Evolutionary conservation across 2,888 invertebrate species (phyloP).

Genomic region (Clunio marinus): DNA sequence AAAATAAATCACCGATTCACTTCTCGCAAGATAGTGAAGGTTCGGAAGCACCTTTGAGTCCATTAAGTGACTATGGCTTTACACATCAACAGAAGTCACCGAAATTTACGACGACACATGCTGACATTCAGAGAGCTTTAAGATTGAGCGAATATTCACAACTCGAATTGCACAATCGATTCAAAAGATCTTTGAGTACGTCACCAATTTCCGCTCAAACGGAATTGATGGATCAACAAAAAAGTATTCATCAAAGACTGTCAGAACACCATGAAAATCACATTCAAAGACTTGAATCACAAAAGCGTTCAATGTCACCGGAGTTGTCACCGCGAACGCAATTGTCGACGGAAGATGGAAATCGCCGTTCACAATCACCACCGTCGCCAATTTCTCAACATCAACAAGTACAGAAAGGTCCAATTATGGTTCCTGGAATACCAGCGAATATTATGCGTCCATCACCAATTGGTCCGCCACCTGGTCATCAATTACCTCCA

Average conservation of each 20-base stretch:
- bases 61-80: slow-evolving; percentile 30
- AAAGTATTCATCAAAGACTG: slow-evolving; percentile 43
- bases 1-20: slow-evolving; percentile 31
- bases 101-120: slow-evolving; percentile 28
- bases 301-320: slow-evolving; percentile 39
- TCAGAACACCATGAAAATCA: slow-evolving; percentile 39
- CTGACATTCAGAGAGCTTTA: slow-evolving; percentile 38
- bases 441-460: slow-evolving; percentile 53
- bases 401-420: slow-evolving; percentile 55
- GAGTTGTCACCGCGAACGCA: slow-evolving; percentile 38
- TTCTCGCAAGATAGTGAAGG: slow-evolving; percentile 37
- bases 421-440: slow-evolving; percentile 53
- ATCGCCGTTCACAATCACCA: slow-evolving; percentile 47
- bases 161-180: slow-evolving; percentile 38
- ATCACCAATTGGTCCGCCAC: slow-evolving; percentile 47
- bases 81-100: slow-evolving; percentile 24
- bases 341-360: slow-evolving; percentile 43
- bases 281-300: slow-evolving; percentile 43
- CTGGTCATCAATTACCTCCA: slow-evolving; percentile 48
- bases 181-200: slow-evolving; percentile 41
- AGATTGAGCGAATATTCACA: slow-evolving; percentile 39
- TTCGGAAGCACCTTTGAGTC: slow-evolving; percentile 28
- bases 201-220: slow-evolving; percentile 42
- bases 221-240: slow-evolving; percentile 45
- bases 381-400: slow-evolving; percentile 45